phyloP scores from a whole-genome alignment of 2,797 vertebrate species.

The Avahi laniger region DNA sequence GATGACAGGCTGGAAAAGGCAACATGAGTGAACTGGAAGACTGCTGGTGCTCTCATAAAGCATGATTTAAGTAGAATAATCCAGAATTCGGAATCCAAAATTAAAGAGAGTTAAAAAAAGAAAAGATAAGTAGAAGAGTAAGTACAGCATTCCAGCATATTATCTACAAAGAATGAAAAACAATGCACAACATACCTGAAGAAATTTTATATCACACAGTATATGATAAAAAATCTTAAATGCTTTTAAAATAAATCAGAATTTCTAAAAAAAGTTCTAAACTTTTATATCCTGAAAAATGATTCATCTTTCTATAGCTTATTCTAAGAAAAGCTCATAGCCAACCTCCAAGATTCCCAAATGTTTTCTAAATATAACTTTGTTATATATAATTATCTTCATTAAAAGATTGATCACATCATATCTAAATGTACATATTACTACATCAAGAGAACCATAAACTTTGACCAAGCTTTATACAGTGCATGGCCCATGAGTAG shows the following conservation, averaged over 20 bases:
- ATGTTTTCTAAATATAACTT: not conserved
- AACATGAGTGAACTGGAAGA: not conserved
- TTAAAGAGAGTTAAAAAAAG: not conserved
- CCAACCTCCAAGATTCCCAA: not conserved
- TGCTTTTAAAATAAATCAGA: not conserved
- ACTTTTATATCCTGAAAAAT: not conserved
- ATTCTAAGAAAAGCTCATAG: not conserved
- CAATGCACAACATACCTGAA: not conserved
- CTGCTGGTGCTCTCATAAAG: not conserved
- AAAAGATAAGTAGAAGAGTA: not conserved
- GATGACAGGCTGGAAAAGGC: not conserved
- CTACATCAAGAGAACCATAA: not conserved
- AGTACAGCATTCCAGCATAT: not conserved
- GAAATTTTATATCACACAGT: not conserved
- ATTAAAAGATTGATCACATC: not conserved
- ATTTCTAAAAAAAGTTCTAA: not conserved
- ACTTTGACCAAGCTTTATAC: not conserved
- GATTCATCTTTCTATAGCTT: not conserved
- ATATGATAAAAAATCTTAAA: not conserved
- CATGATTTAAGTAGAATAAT: not conserved
- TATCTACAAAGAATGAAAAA: not conserved
- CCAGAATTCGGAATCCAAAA: not conserved
- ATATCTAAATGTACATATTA: not conserved
- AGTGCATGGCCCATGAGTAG: not conserved
- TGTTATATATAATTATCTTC: not conserved